Evolutionary conservation across 2,797 vertebrate genomes (phyloP), one percentile per base, ranked within the genome.

Genomic region (Hylomyscus alleni): DNA sequence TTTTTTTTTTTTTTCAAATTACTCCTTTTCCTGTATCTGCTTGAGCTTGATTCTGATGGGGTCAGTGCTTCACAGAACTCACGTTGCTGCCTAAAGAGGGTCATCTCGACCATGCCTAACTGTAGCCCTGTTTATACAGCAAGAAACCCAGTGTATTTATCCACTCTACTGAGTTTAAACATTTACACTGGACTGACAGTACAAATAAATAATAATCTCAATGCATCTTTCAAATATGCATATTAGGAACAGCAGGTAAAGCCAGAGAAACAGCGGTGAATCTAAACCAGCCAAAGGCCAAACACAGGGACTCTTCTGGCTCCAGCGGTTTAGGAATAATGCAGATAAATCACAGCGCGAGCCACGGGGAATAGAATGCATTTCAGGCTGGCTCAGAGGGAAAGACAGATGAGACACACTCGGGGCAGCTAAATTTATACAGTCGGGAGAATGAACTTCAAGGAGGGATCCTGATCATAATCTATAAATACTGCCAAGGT

Each of bases 401-500:
- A 96, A 94, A 97, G 95, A 95, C 92, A 95, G 88, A 95, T 29
- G 95, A 97, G 95, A 95, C 86, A 95, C 92, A 97, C 96, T 94
- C 52, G 0, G 67, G 92, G 84, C 96, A 94, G 96, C 86, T 83
- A 95, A 98, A 97, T 97, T 96, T 97, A 96, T 94, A 96, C 93
- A 96, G 93, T 95, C 83, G 83, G 95, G 90, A 90, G 92, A 95
- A 96, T 94, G 89, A 97, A 84, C 91, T 97, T 90, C 72, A 58
- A 85, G 95, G 92, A 95, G 81, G 93, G 73, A 97, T 97, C 83
- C 94, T 96, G 96, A 97, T 96, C 95, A 93, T 93, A 90, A 94
- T 90, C 96, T 97, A 97, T 97, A 98, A 98, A 97, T 95, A 97
- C 82, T 96, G 97, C 87, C 96, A 96, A 97, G 97, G 95, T 90